Conservation (phyloP, 2,888 invertebrate species). For the Desoria tigrina region DNA sequence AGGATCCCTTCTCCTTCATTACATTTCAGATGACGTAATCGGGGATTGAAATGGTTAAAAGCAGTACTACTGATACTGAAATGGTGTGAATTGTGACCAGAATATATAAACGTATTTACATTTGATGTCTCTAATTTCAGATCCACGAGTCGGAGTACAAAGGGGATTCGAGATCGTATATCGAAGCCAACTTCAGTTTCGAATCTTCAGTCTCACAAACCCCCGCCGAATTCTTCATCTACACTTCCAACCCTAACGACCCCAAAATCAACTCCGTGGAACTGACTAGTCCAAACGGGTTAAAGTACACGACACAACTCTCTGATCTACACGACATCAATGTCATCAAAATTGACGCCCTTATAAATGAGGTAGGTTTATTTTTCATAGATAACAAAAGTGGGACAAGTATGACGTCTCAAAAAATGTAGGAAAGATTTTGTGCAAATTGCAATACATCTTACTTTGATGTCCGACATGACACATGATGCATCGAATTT, state of each 20-base stretch:
- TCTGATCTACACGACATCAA: conserved; percentile 52
- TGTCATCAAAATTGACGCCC: conserved; percentile 52
- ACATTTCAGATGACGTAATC: no score
- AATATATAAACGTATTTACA: no score
- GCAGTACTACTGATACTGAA: no score
- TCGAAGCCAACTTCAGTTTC: conserved; percentile 52
- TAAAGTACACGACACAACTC: conserved; percentile 50
- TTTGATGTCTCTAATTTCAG: conserved; percentile 37
- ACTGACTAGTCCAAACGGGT: conserved; percentile 50
- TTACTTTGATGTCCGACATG: no score
- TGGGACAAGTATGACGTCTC: no score
- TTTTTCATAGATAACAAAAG: no score
- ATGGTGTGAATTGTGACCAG: no score
- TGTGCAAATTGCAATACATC: no score
- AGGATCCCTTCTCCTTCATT: no score
- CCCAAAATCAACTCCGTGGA: conserved; percentile 49
- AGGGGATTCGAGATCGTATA: conserved; percentile 49
- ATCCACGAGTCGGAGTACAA: conserved; percentile 52
- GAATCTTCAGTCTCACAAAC: conserved; percentile 47
- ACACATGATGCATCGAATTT: no score
- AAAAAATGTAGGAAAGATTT: no score
- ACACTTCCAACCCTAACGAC: conserved; percentile 51
- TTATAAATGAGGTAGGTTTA: conserved; percentile 51
- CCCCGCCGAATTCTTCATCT: conserved; percentile 53
- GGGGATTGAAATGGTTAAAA: no score